Evolutionary conservation across 2,888 invertebrate species (phyloP).

Genomic region (Hyposoter dolosus): DNA sequence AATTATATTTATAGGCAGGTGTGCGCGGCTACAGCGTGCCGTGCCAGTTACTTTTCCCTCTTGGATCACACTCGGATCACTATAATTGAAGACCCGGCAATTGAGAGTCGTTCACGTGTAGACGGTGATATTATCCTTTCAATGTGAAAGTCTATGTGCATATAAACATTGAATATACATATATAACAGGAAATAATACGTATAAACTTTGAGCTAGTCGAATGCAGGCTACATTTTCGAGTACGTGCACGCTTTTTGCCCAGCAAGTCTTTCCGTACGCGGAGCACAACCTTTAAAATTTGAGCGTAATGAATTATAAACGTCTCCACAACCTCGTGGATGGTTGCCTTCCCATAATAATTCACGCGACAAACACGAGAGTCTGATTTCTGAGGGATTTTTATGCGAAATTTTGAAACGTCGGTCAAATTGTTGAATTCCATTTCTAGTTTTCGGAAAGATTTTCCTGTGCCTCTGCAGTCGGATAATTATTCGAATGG

Average conservation of each 20-base stretch:
- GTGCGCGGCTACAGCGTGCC: constrained; percentile 58
- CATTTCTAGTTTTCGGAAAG: neutral
- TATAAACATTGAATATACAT: constrained; percentile 54
- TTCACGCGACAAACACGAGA: neutral
- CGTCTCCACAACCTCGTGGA: constrained; percentile 15
- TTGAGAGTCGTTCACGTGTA: constrained; percentile 67
- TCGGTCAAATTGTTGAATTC: neutral
- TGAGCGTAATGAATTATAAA: constrained; percentile 41
- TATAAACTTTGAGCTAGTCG: constrained; percentile 17
- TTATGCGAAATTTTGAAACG: neutral
- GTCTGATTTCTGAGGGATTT: neutral
- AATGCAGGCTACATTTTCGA: constrained; percentile 49
- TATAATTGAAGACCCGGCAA: constrained; percentile 71
- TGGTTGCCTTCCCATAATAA: neutral
- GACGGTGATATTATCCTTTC: constrained; percentile 31
- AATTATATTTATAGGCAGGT: constrained; percentile 71
- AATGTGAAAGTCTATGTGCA: neutral
- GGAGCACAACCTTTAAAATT: constrained; percentile 27
- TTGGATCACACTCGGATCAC: constrained; percentile 69
- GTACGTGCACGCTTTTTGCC: constrained; percentile 42
- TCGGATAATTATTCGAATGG: neutral
- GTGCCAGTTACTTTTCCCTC: constrained; percentile 68
- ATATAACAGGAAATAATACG: constrained; percentile 17
- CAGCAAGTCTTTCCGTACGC: neutral
- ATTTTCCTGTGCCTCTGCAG: neutral